Evolutionary conservation across 1,140 invertebrate genomes (phyloP).

Genomic region (Drosophila kohkoa): DNA sequence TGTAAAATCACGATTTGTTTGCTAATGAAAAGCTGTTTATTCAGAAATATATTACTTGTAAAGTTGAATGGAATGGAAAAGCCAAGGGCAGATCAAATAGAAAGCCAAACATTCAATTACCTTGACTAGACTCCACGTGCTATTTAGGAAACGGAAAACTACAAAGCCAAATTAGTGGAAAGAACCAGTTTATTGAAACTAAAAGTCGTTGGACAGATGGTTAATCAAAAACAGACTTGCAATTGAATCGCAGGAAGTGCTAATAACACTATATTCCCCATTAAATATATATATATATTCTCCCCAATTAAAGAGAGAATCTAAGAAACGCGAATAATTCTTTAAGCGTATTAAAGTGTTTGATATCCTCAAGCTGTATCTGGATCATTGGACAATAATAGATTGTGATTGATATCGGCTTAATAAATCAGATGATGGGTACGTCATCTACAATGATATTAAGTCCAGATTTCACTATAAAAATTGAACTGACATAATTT

Average conservation of each 20-base stretch:
- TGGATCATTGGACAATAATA: slow-evolving; percentile 30
- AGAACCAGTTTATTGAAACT: slow-evolving; percentile 34
- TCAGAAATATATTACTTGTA: background rate
- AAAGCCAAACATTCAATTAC: slow-evolving; percentile 35
- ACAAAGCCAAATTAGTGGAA: slow-evolving; percentile 33
- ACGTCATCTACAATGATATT: slow-evolving; percentile 45
- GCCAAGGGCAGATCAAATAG: slow-evolving; percentile 30
- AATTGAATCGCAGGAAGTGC: slow-evolving; percentile 4
- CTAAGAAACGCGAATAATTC: background rate
- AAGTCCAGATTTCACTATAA: slow-evolving; percentile 18
- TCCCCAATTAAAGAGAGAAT: background rate
- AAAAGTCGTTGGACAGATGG: background rate
- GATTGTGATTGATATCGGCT: slow-evolving; percentile 49
- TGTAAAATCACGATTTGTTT: slow-evolving; percentile 16
- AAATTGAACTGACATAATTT: slow-evolving; percentile 74
- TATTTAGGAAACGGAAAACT: slow-evolving; percentile 30
- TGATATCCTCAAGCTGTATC: background rate
- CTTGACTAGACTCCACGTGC: slow-evolving; percentile 42
- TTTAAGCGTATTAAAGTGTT: background rate
- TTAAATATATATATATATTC: too few species aligned
- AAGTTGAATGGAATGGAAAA: slow-evolving; percentile 7
- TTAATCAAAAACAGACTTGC: background rate
- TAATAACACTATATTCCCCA: background rate
- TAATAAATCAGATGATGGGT: slow-evolving; percentile 34
- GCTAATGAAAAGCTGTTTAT: background rate